Conservation (phyloP, 2,113 vertebrate genomes). For the Dinomys branickii region DNA sequence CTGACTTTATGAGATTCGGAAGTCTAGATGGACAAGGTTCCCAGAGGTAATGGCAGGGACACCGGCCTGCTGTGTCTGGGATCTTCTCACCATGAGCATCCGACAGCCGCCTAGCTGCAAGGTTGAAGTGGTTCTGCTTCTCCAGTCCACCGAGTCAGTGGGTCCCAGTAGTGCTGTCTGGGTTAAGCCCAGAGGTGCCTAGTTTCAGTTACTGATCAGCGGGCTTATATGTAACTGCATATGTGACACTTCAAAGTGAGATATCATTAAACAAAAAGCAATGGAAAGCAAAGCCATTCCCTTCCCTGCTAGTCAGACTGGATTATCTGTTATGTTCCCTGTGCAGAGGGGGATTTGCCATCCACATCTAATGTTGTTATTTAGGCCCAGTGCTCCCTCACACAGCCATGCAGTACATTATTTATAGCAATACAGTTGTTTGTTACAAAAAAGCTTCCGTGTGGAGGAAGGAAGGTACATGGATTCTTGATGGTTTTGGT, state of each 20-base stretch:
- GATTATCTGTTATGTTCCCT: not conserved
- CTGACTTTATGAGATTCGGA: not conserved
- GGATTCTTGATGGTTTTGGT: slow-evolving; percentile 45
- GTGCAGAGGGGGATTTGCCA: not conserved
- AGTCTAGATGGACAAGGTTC: not conserved
- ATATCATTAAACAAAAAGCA: slow-evolving; percentile 27
- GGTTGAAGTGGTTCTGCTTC: not conserved
- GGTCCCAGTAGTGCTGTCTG: not conserved
- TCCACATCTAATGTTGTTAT: not conserved
- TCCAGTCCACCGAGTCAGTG: not conserved
- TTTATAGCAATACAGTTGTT: not conserved
- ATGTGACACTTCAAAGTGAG: slow-evolving; percentile 45
- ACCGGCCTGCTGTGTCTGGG: not conserved
- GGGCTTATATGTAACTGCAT: not conserved
- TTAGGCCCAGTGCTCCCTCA: not conserved
- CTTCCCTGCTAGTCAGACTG: not conserved
- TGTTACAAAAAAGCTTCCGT: not conserved
- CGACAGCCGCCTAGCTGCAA: not conserved
- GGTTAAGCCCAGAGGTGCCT: not conserved
- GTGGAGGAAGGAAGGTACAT: not conserved
- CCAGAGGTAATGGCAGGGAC: not conserved
- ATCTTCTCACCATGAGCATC: not conserved
- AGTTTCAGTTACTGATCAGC: slow-evolving; percentile 29
- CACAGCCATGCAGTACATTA: not conserved
- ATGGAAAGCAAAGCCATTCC: not conserved